Base-by-base conservation (phyloP, 2,113 vertebrate genomes). In the Motacilla alba region DNA sequence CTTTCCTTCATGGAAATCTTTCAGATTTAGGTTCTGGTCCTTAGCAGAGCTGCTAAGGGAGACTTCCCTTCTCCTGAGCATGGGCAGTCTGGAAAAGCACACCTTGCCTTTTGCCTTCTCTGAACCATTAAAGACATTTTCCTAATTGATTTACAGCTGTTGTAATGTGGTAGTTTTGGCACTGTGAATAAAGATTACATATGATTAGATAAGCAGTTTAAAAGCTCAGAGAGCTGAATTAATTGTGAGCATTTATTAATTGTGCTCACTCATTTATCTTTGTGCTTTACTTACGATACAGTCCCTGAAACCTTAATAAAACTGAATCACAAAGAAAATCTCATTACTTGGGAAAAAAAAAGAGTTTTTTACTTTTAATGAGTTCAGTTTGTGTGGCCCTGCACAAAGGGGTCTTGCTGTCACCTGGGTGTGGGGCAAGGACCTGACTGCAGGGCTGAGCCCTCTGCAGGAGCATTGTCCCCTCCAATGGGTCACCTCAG, bases 191-290 rank as follows among this genome's bases (percentile, higher is more conserved):
- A 91, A 87, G 88, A 89, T 95, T 80, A 64, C 66, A 2, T 62
- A 44, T 49, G 79, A 93, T 91, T 94, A 93, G 83, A 80, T 93
- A 95, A 88, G 87, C 55, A 83, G 63, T 86, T 90, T 74, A 80
- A 92, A 86, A 95, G 63, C 80, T 85, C 53, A 41, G 39, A 41
- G 63, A 37, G 49, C 39, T 75, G 86, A 92, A 53, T 58, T 35
- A 58, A 58, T 35, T 58, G 56, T 58, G 56, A 76, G 46, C 74
- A 41, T 93, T 89, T 85, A 75, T 94, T 95, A 88, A 88, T 92
- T 86, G 72, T 73, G 81, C 60, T 95, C 47, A 21, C 56, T 91
- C 93, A 26, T 93, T 96, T 95, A 79, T 90, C 87, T 94, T 80
- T 23, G 50, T 56, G 55, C 83, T 78, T 83, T 95, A 72, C 87